Percentiles rank a stretch among this genome's conserved stretches.
Conservation (phyloP, 2,888 invertebrate genomes). For the Conistra vaccinii region DNA sequence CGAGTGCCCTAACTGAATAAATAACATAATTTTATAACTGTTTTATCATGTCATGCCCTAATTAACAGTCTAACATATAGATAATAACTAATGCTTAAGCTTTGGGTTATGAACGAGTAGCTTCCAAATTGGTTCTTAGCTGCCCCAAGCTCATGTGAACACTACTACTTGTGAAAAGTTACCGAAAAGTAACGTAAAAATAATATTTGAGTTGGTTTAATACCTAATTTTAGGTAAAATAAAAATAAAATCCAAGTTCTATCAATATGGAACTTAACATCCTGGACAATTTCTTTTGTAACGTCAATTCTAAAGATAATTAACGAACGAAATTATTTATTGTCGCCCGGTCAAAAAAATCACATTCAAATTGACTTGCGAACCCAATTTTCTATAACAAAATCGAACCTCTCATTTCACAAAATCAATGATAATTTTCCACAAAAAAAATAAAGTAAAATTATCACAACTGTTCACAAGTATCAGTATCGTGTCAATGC, state of each 20-base stretch:
- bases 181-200: background rate
- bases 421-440: conserved; percentile 27
- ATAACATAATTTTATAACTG: conserved; percentile 62
- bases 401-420: background rate
- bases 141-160: conserved; percentile 70
- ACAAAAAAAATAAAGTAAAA: conserved; percentile 9
- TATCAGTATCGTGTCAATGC: conserved; percentile 64
- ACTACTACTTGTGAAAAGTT: conserved; percentile 72
- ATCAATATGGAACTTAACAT: background rate
- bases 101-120: conserved; percentile 79
- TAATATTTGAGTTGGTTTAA: background rate
- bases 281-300: background rate
- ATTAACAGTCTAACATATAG: conserved; percentile 71
- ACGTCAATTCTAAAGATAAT: conserved; percentile 14
- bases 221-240: conserved; percentile 32
- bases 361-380: background rate
- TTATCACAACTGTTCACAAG: conserved; percentile 67
- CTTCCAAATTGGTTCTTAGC: conserved; percentile 77
- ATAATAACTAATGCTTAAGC: conserved; percentile 72
- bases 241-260: conserved; percentile 8
- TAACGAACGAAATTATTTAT: background rate
- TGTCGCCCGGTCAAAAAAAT: background rate
- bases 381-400: background rate
- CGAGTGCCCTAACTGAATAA: conserved; percentile 54
- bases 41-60: conserved; percentile 76